These are phyloP conservation scores for Aphelinus certus DNA, from an alignment of 1,140 invertebrate genomes.

Conservation along the genomic window DNA sequence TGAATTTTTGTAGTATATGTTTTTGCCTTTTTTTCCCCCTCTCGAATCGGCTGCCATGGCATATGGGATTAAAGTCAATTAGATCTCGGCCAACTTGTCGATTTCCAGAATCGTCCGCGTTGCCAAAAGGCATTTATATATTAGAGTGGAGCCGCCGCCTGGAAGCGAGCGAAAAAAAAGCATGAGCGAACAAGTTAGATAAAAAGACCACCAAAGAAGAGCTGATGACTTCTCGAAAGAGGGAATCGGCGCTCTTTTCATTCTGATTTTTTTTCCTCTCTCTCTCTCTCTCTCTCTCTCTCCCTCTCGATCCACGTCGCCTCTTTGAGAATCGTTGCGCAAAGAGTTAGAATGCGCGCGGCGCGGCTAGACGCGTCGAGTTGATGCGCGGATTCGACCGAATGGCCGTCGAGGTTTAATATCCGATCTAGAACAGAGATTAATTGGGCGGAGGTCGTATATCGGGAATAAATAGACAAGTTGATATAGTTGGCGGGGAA, in stretches of 20 bases:
- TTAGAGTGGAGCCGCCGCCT: no score
- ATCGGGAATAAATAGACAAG: no score
- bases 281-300: neutral
- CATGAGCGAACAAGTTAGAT: constrained; percentile 11
- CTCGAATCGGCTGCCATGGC: no score
- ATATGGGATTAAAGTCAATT: neutral
- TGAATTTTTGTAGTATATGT: constrained; percentile 17
- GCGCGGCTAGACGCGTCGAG: no score
- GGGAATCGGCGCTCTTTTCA: neutral
- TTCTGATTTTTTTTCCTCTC: neutral
- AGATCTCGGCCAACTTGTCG: neutral
- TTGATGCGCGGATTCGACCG: neutral
- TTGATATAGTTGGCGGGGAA: neutral
- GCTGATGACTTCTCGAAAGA: constrained; percentile 11
- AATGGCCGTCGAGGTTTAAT: neutral
- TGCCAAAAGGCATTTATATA: neutral
- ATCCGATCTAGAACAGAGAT: neutral
- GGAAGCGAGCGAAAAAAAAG: neutral
- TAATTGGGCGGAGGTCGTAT: no score
- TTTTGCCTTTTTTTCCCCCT: no score
- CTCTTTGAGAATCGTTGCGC: no score
- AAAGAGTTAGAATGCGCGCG: no score
- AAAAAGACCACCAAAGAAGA: constrained; percentile 29
- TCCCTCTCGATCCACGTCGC: no score
- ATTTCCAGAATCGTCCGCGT: constrained; percentile 25